Conservation (phyloP, 2,888 invertebrate genomes). For the Cantharis flavilabris region DNA sequence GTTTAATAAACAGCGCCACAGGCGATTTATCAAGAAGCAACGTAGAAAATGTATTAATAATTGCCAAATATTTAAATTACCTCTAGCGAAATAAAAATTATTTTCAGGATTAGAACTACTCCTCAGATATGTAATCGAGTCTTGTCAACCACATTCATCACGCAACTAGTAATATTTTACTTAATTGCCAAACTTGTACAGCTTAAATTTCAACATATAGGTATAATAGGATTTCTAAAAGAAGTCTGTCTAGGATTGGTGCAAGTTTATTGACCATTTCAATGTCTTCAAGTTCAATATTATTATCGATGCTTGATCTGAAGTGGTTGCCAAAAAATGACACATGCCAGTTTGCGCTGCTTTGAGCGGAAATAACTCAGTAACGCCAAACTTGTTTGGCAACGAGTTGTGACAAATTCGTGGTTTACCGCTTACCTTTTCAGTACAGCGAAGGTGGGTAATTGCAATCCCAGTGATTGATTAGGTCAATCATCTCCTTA, state of each 20-base stretch:
- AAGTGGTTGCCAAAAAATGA: neutral
- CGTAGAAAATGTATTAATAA: too few species aligned
- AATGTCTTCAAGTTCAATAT: neutral
- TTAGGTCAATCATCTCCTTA: neutral
- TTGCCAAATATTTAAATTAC: too few species aligned
- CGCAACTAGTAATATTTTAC: too few species aligned
- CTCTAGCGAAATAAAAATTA: neutral
- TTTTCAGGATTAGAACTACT: neutral
- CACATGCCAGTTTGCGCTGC: neutral
- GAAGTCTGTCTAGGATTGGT: neutral
- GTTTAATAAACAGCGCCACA: too few species aligned
- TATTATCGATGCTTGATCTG: neutral
- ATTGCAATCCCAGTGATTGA: neutral
- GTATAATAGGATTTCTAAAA: neutral
- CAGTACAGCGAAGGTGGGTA: neutral
- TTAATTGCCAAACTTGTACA: neutral
- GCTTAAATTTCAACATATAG: neutral
- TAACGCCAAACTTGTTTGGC: neutral
- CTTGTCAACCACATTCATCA: too few species aligned
- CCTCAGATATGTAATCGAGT: too few species aligned
- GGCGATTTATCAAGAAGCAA: too few species aligned
- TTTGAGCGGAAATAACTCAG: neutral
- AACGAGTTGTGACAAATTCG: neutral
- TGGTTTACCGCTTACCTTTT: neutral
- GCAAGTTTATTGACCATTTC: neutral